Conservation (phyloP, 2,888 invertebrate species). For the Allolobophora icterica region DNA sequence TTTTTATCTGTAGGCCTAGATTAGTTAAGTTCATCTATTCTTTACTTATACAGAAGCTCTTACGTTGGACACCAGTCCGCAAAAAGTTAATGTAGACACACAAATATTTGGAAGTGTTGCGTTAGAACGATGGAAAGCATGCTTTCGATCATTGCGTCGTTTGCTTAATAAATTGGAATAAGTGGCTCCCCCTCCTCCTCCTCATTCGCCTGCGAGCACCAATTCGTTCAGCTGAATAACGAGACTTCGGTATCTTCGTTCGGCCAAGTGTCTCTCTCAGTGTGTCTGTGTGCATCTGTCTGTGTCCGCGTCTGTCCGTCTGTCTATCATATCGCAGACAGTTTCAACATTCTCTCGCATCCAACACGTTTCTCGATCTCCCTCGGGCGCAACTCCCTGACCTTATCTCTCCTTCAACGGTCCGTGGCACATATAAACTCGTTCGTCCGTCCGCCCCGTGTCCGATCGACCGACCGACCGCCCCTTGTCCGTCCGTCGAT, state of each 20-base stretch:
- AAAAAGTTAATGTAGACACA: neutral
- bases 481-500: neutral
- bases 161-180: neutral
- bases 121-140: neutral
- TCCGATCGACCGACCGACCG: neutral
- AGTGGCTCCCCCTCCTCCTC: neutral
- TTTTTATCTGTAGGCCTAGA: no score
- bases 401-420: neutral
- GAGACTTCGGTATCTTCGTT: neutral
- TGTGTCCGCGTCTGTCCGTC: neutral
- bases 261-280: neutral
- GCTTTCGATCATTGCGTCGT: neutral
- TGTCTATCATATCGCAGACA: conserved; percentile 15
- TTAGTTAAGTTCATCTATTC: no score
- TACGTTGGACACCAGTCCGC: neutral
- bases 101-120: neutral
- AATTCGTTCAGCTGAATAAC: neutral
- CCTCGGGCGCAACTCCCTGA: conserved; percentile 1
- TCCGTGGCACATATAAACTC: neutral
- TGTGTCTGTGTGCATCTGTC: conserved; percentile 6
- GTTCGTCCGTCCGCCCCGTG: neutral
- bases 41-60: neutral
- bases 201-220: neutral
- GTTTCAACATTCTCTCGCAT: neutral
- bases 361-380: neutral